Base-by-base conservation (phyloP, 2,888 invertebrate genomes). In the Xestia ashworthii region DNA sequence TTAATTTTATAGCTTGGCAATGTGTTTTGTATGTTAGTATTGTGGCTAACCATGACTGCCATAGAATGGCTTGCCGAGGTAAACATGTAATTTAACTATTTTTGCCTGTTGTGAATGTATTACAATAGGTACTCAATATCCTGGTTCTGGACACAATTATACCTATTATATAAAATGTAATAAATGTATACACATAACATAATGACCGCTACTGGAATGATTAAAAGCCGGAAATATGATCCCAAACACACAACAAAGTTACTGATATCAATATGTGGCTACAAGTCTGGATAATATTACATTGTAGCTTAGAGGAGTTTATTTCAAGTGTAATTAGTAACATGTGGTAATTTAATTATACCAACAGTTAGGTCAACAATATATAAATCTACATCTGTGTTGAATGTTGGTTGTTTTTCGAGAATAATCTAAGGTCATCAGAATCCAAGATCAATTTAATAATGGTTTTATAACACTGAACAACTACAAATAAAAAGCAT, bases 171-270 rank as follows among this genome's bases (percentile, higher is more conserved):
- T 11, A 6, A 11, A 41, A 41, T 16, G 41, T 55, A 41, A 19
- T 65, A 55, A 55, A 55, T 11, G 8, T 0, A 22, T 53, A 16
- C 11, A 22, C 6, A 66, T 19, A 32, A 58, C 14, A 50, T 44
- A n/a, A 48, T 16, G 9, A 5, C 66, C 0, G 19, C 80, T 74
- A 74, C 80, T 67, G 60, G 14, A 60, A 53, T 74, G 50, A 76
- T 79, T 75, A 72, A 78, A 76, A 87, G 83, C 86, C 90, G 89
- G 90, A 89, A 92, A 91, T 81, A 78, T 87, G 86, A 90, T 86
- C 80, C 67, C 32, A 12, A 71, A 74, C 60, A 70, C 50, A 71
- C 50, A 64, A 65, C 19, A 70, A 25, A 65, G 53, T 60, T 53
- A 71, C 44, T 74, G 53, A 71, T 82, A 70, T 60, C n/a, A 58